Evolutionary conservation across 2,888 invertebrate species (phyloP), one percentile per base, ranked within the genome.

Genomic region (Ctenicera cuprea): DNA sequence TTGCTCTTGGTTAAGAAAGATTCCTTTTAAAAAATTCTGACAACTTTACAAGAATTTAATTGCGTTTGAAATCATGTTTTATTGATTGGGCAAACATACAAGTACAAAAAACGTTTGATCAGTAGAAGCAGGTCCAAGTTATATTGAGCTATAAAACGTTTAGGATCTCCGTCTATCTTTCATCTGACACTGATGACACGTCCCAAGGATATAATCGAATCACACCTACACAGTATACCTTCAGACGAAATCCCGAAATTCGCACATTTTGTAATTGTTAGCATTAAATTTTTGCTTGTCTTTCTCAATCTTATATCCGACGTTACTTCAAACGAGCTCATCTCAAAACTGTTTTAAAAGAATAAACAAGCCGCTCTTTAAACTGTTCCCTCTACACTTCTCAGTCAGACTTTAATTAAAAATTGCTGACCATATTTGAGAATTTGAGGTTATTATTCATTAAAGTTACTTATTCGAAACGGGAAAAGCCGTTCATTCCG

Each of bases 141-240:
- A 69, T 62, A 69, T 69, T 62, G 50, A 50, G 62, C 61, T 26
- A 61, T 69, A 62, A 69, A 69, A 57, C 61, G 43, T 48, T 61
- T 11, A 57, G 59, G 50, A 26, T 22, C 20, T 43, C 54, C 33
- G 43, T 54, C 54, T 59, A 43, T 67, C 67, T 57, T 57, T 67
- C 43, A 62, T 69, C 59, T 59, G 43, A 61, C 18, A 48, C 38
- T 38, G 62, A 69, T 63, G 63, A 59, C 50, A 61, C 45, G 52
- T 62, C 59, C 45, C 50, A 43, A 12, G 45, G 43, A 33, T 62
- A 52, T 50, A 59, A 45, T 63, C 45, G 20, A 63, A 63, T 63
- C 63, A 45, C 63, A 63, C 38, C 54, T 54, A 54, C 30, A 30
- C 14, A 54, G 54, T 33, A 16, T 54, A 54, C 54, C 30, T 54